Conservation (phyloP, 2,113 vertebrate genomes). For the Periophthalmus modestus region DNA sequence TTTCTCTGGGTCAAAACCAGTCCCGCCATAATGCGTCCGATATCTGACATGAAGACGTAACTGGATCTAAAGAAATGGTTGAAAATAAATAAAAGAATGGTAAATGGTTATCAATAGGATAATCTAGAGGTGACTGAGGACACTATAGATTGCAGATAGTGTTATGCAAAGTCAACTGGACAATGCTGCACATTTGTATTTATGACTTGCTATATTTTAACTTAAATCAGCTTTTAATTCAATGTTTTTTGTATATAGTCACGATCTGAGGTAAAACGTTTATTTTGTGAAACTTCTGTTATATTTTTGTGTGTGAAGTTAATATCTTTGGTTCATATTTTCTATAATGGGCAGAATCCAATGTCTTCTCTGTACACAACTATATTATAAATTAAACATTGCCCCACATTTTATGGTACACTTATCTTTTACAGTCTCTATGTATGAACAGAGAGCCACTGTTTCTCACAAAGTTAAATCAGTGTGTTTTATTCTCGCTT, state of each 20-base stretch:
- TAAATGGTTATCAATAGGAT: too few relatives aligned
- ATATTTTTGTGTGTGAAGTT: neutral
- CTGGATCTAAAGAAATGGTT: neutral
- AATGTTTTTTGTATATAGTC: too few relatives aligned
- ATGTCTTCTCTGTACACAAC: neutral
- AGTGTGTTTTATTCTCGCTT: neutral
- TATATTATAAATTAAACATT: neutral
- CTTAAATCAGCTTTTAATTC: too few relatives aligned
- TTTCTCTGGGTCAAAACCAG: conserved; percentile 24
- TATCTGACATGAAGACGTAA: too few relatives aligned
- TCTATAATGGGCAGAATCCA: neutral
- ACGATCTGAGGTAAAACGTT: neutral
- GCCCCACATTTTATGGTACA: neutral
- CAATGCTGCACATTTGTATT: too few relatives aligned
- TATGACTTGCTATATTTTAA: too few relatives aligned
- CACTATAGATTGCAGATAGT: too few relatives aligned
- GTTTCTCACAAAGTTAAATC: neutral
- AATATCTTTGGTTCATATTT: neutral
- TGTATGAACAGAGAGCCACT: neutral
- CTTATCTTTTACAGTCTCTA: neutral
- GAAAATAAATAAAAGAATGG: neutral
- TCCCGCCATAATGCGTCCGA: conserved; percentile 5
- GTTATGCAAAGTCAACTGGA: too few relatives aligned
- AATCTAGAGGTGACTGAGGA: too few relatives aligned
- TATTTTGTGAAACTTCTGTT: too few relatives aligned